Evolutionary conservation across 92 coral and sea anemone genomes (phyloP).

Genomic region (Siderastrea radians): DNA sequence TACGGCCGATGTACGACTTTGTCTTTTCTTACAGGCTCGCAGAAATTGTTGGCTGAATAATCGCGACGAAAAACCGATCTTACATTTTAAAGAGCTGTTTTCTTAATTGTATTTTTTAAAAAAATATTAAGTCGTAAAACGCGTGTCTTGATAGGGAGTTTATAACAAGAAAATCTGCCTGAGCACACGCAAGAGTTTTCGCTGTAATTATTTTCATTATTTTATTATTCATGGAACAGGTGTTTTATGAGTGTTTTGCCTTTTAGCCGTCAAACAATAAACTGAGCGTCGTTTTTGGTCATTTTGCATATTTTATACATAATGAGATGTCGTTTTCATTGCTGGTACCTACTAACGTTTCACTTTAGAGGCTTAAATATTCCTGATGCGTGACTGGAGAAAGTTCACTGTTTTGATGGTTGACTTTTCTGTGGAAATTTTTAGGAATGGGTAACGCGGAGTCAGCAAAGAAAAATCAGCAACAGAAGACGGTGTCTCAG

Average conservation of each 20-base stretch:
- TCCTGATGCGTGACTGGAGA: not conserved
- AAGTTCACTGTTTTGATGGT: not conserved
- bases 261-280: slow-evolving; percentile 36
- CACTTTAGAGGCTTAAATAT: not conserved
- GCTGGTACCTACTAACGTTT: not conserved
- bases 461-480: slow-evolving; percentile 20
- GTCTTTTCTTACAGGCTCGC: too few relatives aligned
- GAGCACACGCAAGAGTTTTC: not conserved
- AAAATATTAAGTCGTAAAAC: too few relatives aligned
- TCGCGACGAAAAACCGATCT: too few relatives aligned
- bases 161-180: not conserved
- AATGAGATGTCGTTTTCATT: slow-evolving; percentile 24
- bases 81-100: too few relatives aligned
- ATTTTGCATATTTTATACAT: slow-evolving; percentile 39
- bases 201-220: not conserved
- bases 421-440: not conserved
- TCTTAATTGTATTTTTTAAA: too few relatives aligned
- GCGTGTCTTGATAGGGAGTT: too few relatives aligned
- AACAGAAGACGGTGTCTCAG: slow-evolving; percentile 1
- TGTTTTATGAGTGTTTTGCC: slow-evolving; percentile 34
- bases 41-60: too few relatives aligned
- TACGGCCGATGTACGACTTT: too few relatives aligned
- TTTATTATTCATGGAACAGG: slow-evolving; percentile 32
- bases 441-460: slow-evolving; percentile 27
- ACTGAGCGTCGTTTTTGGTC: slow-evolving; percentile 16